Evolutionary conservation across 2,888 invertebrate species (phyloP), one percentile per base, ranked within the genome.

Genomic region (Polydrusus pterygomalis): DNA sequence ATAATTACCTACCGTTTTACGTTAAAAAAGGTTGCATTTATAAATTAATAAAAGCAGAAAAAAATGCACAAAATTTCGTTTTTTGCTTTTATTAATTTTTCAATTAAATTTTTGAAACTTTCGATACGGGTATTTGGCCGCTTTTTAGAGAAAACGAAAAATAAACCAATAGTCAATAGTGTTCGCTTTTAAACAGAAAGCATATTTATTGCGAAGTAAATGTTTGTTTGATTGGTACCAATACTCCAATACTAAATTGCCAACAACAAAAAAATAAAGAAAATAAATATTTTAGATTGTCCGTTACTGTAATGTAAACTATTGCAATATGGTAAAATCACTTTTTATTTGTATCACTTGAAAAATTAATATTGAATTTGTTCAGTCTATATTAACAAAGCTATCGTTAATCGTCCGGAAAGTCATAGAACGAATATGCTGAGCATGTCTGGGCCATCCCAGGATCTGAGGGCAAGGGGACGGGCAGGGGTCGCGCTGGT

Each of bases 401-500:
- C n/a, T 70, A 34, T 25, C 13, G 17, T 60, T 81, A 81, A 74
- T 86, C 86, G 68, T 86, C 86, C 1, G 84, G 81, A 78, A 84
- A 85, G 79, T 86, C 86, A 71, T 85, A 87, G 43, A 86, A 82
- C 9, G 82, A 82, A 79, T 86, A 87, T 71, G 83, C 82, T 56
- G 84, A 83, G 75, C 83, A 84, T 58, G 80, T 81, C 63, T 77
- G 45, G 9, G 25, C 75, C 68, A 77, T 80, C 56, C 62, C 80
- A 65, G 63, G 79, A 79, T 87, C 88, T 3, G 87, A 84, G 30
- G 87, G 86, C 73, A 88, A 80, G 17, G 88, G 88, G 30, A 88
- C 88, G 6, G 88, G 88, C 43, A 88, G 77, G n/a, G 87, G 88
- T 72, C 88, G 87, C 47, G 90, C 89, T 1, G 90, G 90, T 81